Conservation (phyloP, 2,888 invertebrate genomes). For the Lypha dubia region DNA sequence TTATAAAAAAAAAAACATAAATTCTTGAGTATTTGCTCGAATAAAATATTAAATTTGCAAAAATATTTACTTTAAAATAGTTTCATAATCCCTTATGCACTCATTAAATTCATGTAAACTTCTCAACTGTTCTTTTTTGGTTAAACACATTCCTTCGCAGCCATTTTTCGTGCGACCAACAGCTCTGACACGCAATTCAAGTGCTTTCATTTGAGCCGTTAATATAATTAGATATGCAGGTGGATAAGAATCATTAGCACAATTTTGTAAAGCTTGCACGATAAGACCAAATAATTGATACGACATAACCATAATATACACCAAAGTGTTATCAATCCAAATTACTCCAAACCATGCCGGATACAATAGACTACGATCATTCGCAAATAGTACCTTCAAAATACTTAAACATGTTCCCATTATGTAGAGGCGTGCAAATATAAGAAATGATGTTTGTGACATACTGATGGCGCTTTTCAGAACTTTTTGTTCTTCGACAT, state of each 20-base stretch:
- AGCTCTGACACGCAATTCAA: slow-evolving; percentile 77
- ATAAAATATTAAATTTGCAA: not conserved
- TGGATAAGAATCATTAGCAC: slow-evolving; percentile 81
- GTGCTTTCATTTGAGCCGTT: slow-evolving; percentile 78
- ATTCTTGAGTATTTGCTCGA: no score
- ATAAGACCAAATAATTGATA: slow-evolving; percentile 79
- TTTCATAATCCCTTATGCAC: slow-evolving; percentile 78
- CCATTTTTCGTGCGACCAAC: slow-evolving; percentile 73
- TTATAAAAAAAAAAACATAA: no score
- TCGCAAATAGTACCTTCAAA: slow-evolving; percentile 74
- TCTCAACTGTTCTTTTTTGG: slow-evolving; percentile 45
- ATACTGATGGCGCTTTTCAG: slow-evolving; percentile 74
- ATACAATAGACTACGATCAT: slow-evolving; percentile 76
- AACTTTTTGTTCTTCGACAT: slow-evolving; percentile 72
- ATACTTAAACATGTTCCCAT: slow-evolving; percentile 77
- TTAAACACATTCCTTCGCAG: not conserved
- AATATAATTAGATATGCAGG: slow-evolving; percentile 79
- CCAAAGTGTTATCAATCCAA: slow-evolving; percentile 75
- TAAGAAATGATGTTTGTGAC: slow-evolving; percentile 75
- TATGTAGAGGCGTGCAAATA: slow-evolving; percentile 76
- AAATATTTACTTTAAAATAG: slow-evolving; percentile 75
- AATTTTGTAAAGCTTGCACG: slow-evolving; percentile 79
- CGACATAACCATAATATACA: slow-evolving; percentile 73
- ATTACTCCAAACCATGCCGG: slow-evolving; percentile 81
- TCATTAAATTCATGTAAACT: slow-evolving; percentile 74